Conservation (phyloP, 1,140 invertebrate species). For the Cotesia typhae region DNA sequence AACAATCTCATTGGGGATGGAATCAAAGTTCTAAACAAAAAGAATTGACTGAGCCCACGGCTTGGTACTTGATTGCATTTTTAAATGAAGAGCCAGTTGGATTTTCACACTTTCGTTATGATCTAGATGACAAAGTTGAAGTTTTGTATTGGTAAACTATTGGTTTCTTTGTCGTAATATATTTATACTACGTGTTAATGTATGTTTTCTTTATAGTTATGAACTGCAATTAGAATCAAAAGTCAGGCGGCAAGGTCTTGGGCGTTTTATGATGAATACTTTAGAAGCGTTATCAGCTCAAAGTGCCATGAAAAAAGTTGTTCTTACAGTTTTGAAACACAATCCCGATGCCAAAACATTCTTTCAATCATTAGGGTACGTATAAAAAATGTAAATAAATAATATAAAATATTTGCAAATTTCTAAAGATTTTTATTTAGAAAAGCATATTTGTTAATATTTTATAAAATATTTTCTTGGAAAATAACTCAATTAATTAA, state of each 20-base stretch:
- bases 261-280: slow-evolving; percentile 81
- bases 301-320: slow-evolving; percentile 79
- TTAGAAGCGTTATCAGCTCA: slow-evolving; percentile 79
- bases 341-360: slow-evolving; percentile 76
- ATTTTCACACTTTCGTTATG: slow-evolving; percentile 84
- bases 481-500: not conserved
- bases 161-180: too few species aligned
- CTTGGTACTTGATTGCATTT: slow-evolving; percentile 72
- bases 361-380: slow-evolving; percentile 76
- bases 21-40: slow-evolving; percentile 70
- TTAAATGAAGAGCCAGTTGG: slow-evolving; percentile 68
- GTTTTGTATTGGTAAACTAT: slow-evolving; percentile 79
- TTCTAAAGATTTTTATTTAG: slow-evolving; percentile 16
- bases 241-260: slow-evolving; percentile 76
- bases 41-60: slow-evolving; percentile 73
- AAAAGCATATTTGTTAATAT: slow-evolving; percentile 13
- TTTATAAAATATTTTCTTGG: not conserved
- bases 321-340: slow-evolving; percentile 83
- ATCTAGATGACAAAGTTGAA: slow-evolving; percentile 78
- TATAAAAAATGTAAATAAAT: slow-evolving; percentile 26
- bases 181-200: not conserved
- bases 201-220: slow-evolving; percentile 70
- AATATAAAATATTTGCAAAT: too few species aligned
- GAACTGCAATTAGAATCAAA: slow-evolving; percentile 80
- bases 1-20: slow-evolving; percentile 72